A percentile compares a stretch with the other conserved stretches of the same genome.
Conservation (phyloP, 1,140 invertebrate genomes). For the Telenomus remus region DNA sequence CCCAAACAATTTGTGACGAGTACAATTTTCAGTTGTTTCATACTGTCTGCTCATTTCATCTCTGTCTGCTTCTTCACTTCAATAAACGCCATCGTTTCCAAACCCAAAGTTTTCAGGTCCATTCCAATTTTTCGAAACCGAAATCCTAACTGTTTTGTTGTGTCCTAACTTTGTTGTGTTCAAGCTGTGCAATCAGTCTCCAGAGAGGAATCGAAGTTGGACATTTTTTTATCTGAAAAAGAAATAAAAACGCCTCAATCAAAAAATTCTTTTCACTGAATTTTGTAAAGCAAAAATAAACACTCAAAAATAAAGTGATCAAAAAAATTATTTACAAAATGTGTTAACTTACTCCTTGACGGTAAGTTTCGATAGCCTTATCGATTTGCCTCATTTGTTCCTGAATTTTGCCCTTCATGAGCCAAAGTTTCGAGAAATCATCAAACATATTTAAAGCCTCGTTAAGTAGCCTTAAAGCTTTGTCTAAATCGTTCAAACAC, state of each 20-base stretch:
- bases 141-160: slow-evolving; percentile 68
- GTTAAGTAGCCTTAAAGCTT: slow-evolving; percentile 87
- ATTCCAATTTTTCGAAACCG: slow-evolving; percentile 36
- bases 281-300: slow-evolving; percentile 2
- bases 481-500: slow-evolving; percentile 92
- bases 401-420: slow-evolving; percentile 99
- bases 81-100: slow-evolving; percentile 65
- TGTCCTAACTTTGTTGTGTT: slow-evolving; percentile 91
- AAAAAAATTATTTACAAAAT: slow-evolving; percentile 1
- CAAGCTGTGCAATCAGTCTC: slow-evolving; percentile 90
- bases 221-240: slow-evolving; percentile 89
- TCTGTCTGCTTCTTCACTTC: slow-evolving; percentile 65
- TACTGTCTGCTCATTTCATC: slow-evolving; percentile 62
- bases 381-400: slow-evolving; percentile 88
- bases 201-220: slow-evolving; percentile 93
- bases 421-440: slow-evolving; percentile 96
- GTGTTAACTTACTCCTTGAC: slow-evolving; percentile 78
- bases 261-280: too few relatives aligned
- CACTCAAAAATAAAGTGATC: neutral
- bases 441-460: slow-evolving; percentile 94
- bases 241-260: neutral
- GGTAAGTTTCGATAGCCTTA: slow-evolving; percentile 91
- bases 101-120: slow-evolving; percentile 55
- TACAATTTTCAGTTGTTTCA: slow-evolving; percentile 44
- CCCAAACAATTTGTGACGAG: slow-evolving; percentile 63